Evolutionary conservation across 2,113 vertebrate species (phyloP).

Genomic region (Odobenus rosmarus): DNA sequence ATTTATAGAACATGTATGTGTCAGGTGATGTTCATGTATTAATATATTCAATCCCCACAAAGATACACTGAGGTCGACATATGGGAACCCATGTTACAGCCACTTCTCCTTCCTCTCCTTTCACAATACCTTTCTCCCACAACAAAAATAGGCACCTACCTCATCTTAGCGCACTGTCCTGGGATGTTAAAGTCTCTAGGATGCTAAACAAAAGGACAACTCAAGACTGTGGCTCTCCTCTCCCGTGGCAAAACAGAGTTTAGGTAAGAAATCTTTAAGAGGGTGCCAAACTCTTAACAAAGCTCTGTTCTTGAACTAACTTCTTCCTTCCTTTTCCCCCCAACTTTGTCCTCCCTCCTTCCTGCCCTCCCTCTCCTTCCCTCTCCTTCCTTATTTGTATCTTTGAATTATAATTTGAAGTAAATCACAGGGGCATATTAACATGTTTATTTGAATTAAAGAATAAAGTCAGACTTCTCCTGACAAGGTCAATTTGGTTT

Average conservation of each 20-base stretch:
- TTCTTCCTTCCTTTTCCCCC: neutral
- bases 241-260: neutral
- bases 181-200: neutral
- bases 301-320: neutral
- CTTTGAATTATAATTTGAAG: neutral
- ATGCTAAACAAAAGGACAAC: neutral
- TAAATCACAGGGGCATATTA: neutral
- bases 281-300: neutral
- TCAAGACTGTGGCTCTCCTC: neutral
- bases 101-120: neutral
- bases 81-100: neutral
- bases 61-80: neutral
- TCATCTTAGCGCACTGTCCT: neutral
- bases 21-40: neutral
- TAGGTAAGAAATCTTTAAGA: neutral
- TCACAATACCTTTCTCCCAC: neutral
- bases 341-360: neutral
- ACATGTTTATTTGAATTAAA: conserved; percentile 4
- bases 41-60: neutral
- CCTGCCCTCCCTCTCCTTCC: too few species aligned
- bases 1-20: neutral
- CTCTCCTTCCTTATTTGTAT: neutral
- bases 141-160: neutral
- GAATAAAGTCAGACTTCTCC: conserved; percentile 5
- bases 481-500: neutral